These are phyloP conservation scores for Tiliacea aurago DNA, from an alignment of 2,888 invertebrate species.

Conservation along the genomic window DNA sequence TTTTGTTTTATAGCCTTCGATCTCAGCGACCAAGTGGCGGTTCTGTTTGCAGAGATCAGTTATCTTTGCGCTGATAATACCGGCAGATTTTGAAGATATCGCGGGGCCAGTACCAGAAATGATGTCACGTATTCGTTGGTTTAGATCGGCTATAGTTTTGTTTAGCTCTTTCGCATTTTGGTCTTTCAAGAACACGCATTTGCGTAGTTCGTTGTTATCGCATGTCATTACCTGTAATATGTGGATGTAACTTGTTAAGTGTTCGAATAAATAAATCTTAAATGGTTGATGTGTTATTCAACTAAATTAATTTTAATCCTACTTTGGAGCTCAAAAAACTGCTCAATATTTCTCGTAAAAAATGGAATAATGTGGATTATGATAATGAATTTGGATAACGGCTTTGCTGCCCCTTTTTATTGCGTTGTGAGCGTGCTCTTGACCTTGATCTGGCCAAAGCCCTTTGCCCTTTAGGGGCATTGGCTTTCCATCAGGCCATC, in stretches of 20 bases:
- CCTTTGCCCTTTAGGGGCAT: neutral
- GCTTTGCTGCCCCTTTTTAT: neutral
- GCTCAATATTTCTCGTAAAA: too few relatives aligned
- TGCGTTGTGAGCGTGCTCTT: neutral
- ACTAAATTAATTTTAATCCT: too few relatives aligned
- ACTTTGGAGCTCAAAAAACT: too few relatives aligned
- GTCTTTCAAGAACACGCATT: constrained; percentile 87
- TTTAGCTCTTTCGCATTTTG: constrained; percentile 84
- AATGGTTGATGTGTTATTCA: neutral
- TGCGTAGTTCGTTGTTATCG: constrained; percentile 90
- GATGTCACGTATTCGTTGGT: constrained; percentile 87
- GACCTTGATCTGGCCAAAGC: neutral
- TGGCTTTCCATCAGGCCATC: too few relatives aligned
- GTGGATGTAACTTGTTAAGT: neutral
- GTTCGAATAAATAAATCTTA: too few relatives aligned
- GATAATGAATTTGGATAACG: neutral
- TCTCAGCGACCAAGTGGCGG: constrained; percentile 91
- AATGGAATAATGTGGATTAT: neutral
- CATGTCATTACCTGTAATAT: constrained; percentile 87
- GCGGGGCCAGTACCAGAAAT: constrained; percentile 86
- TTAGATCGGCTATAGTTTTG: constrained; percentile 83
- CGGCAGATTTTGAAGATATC: constrained; percentile 88
- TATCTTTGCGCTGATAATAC: constrained; percentile 91
- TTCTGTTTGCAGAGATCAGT: constrained; percentile 92
- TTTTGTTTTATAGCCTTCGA: constrained; percentile 91